Evolutionary conservation across 1,140 invertebrate genomes (phyloP).

Genomic region (Drosophila leontia): DNA sequence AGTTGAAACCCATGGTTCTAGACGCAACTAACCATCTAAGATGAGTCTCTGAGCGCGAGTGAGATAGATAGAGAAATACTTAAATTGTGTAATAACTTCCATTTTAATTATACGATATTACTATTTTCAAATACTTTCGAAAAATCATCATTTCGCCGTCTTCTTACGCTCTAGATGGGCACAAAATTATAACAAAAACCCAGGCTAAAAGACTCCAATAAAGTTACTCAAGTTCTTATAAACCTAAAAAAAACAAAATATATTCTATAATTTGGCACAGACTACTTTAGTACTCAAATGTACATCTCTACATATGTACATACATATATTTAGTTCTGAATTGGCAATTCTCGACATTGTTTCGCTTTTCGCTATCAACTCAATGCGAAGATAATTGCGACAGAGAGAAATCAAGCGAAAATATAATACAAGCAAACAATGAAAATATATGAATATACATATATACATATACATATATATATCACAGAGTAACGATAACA

Average conservation of each 20-base stretch:
- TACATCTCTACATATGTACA: background rate
- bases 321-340: conserved; percentile 19
- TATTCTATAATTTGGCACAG: background rate
- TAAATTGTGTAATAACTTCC: background rate
- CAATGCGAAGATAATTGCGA: conserved; percentile 37
- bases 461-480: background rate
- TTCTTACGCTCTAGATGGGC: background rate
- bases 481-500: conserved; percentile 7
- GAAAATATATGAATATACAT: background rate
- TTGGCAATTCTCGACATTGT: conserved; percentile 31
- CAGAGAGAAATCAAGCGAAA: conserved; percentile 33
- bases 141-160: background rate
- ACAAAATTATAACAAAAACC: background rate
- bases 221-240: background rate
- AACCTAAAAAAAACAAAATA: too few species aligned
- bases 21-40: background rate
- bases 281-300: background rate
- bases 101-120: background rate
- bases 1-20: background rate
- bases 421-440: conserved; percentile 27
- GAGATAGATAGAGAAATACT: background rate
- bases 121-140: background rate
- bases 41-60: background rate
- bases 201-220: background rate
- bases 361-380: conserved; percentile 34